Conservation (phyloP, 2,113 vertebrate genomes). For the Cyrtonyx montezumae region DNA sequence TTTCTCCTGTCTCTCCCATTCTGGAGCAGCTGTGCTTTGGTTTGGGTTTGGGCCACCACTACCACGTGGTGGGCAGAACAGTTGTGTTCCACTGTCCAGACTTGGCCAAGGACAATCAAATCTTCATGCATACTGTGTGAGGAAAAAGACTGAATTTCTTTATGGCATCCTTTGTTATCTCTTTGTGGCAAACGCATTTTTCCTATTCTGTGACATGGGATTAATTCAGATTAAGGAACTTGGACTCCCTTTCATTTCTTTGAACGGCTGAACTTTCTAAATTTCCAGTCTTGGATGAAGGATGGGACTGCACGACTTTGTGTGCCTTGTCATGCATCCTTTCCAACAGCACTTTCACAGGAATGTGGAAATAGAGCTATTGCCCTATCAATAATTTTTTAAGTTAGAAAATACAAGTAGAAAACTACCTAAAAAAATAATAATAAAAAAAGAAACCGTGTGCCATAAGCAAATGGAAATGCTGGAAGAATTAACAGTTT, state of each 20-base stretch:
- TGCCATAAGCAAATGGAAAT: not conserved
- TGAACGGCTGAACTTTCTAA: not conserved
- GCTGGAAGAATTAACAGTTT: not conserved
- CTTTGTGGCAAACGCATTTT: not conserved
- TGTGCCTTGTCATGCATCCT: not conserved
- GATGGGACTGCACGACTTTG: not conserved
- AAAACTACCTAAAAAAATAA: not conserved
- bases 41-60: not conserved
- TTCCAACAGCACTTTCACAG: not conserved
- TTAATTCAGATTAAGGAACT: not conserved
- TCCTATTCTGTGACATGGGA: not conserved
- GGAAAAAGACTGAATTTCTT: not conserved
- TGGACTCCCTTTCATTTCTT: not conserved
- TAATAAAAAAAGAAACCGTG: no score
- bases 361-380: not conserved
- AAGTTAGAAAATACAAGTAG: not conserved
- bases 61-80: not conserved
- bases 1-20: not conserved
- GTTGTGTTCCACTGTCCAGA: rapidly evolving
- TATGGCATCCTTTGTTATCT: not conserved
- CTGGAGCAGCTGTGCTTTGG: not conserved
- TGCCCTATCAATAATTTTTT: not conserved
- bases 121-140: rapidly evolving
- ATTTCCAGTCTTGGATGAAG: not conserved
- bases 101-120: rapidly evolving